These are phyloP conservation scores for Pseudorectes ferrugineus DNA, from an alignment of 2,113 vertebrate genomes.

Conservation along the genomic window DNA sequence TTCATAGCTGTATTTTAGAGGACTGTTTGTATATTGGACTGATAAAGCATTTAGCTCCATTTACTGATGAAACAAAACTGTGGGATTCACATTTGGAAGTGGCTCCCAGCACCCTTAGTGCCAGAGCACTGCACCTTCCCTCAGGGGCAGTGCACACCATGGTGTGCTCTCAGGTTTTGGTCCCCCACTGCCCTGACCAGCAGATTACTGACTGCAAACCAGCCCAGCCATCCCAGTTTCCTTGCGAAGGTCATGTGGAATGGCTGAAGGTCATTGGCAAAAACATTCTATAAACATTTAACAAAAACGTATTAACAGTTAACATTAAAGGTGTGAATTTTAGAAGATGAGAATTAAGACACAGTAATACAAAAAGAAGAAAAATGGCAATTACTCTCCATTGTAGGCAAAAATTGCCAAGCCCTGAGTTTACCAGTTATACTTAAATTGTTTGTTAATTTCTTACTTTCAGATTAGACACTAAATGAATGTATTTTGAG, in stretches of 20 bases:
- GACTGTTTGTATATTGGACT: neutral
- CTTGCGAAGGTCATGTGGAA: neutral
- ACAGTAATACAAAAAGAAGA: neutral
- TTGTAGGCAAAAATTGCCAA: neutral
- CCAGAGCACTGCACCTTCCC: neutral
- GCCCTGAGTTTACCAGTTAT: neutral
- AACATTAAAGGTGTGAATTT: neutral
- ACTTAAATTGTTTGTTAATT: neutral
- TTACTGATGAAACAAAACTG: neutral
- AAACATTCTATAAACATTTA: neutral
- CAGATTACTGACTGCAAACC: neutral
- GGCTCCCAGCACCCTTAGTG: neutral
- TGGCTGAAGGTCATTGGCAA: neutral
- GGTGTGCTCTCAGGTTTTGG: neutral
- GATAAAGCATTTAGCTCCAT: neutral
- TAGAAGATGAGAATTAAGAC: neutral
- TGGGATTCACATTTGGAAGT: neutral
- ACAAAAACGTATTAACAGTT: neutral
- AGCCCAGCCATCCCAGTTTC: neutral
- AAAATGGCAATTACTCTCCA: neutral
- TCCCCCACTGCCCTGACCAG: neutral
- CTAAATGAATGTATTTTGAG: neutral
- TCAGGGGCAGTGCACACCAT: rapidly evolving
- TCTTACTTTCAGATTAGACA: neutral
- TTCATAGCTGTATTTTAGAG: neutral